Evolutionary conservation across 2,113 vertebrate genomes (phyloP).

Genomic region (Mormyrus lacerda): DNA sequence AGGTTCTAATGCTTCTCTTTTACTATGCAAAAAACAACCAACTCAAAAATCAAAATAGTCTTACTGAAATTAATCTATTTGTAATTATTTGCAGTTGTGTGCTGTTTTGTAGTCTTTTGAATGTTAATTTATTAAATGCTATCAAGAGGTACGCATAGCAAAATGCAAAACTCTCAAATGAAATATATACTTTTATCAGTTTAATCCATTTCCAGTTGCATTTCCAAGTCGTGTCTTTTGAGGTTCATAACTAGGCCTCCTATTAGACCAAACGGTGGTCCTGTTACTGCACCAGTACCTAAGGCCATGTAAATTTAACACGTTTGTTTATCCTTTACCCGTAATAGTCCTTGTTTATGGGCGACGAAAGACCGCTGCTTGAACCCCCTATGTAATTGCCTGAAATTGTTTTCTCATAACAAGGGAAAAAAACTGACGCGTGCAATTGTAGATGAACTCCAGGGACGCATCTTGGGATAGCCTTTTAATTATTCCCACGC

Average conservation of each 20-base stretch:
- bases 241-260: not conserved
- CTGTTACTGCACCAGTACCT: not conserved
- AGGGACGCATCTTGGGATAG: slow-evolving; percentile 45
- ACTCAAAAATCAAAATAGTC: not conserved
- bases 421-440: slow-evolving; percentile 55
- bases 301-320: not conserved
- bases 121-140: not conserved
- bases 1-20: not conserved
- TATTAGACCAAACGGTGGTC: not conserved
- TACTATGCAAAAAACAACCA: not conserved
- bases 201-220: not conserved
- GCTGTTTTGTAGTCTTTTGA: not conserved
- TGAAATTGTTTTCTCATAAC: slow-evolving; percentile 28
- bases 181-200: not conserved
- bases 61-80: not conserved
- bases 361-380: not conserved
- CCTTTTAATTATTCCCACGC: slow-evolving; percentile 60
- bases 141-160: not conserved
- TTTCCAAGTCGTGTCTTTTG: not conserved
- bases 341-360: not conserved
- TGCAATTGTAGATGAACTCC: slow-evolving; percentile 40
- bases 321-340: not conserved
- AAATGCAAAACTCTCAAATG: not conserved
- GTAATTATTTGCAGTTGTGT: not conserved
- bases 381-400: slow-evolving; percentile 22